Evolutionary conservation across 2,113 vertebrate species (phyloP).

Genomic region (Rynchops niger): DNA sequence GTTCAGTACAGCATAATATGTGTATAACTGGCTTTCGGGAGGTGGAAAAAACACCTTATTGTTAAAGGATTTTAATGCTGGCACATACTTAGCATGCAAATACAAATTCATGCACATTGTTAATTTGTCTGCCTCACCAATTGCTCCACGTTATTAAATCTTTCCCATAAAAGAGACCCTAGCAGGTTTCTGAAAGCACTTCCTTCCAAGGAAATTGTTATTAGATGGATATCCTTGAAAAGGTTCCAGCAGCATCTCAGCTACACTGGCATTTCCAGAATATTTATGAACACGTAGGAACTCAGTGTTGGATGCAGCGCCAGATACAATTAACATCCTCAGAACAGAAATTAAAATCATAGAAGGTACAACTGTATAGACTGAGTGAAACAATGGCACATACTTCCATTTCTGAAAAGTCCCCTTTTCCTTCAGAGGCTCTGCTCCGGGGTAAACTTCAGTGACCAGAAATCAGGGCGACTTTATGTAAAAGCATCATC

Average conservation of each 20-base stretch:
- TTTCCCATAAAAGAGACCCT: neutral
- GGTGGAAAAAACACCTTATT: neutral
- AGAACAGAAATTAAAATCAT: neutral
- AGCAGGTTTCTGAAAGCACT: neutral
- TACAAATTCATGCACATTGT: neutral
- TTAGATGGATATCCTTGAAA: neutral
- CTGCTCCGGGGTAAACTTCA: neutral
- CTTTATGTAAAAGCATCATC: neutral
- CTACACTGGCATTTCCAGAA: neutral
- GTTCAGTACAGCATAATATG: neutral
- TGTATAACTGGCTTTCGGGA: neutral
- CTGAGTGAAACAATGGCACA: neutral
- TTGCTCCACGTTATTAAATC: neutral
- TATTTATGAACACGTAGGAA: neutral
- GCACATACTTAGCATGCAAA: slow-evolving; percentile 6
- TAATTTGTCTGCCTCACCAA: slow-evolving; percentile 18
- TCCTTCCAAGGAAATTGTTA: neutral
- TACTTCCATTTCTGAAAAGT: neutral
- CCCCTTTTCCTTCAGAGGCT: neutral
- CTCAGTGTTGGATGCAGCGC: neutral
- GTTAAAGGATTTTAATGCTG: slow-evolving; percentile 9
- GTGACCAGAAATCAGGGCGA: neutral
- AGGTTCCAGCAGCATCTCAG: slow-evolving; percentile 9
- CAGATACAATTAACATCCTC: neutral
- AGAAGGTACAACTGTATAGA: neutral